Evolutionary conservation across 2,888 invertebrate species (phyloP).

Genomic region (Chymomyza caudatula): DNA sequence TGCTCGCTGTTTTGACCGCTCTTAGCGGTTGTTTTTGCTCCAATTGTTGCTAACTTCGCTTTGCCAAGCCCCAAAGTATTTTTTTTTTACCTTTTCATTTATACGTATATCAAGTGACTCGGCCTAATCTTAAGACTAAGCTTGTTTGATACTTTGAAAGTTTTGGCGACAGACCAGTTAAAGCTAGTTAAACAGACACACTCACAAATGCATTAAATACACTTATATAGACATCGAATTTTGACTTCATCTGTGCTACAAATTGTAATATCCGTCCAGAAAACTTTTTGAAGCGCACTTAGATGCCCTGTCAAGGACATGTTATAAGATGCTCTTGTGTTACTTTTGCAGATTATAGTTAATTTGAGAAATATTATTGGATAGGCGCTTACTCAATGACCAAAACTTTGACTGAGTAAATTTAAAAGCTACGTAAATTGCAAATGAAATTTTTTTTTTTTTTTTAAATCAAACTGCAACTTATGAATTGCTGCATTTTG

Average conservation of each 20-base stretch:
- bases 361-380: background rate
- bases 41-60: no score
- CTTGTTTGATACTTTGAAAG: no score
- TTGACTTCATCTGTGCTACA: constrained; percentile 48
- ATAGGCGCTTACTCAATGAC: background rate
- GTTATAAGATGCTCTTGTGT: background rate
- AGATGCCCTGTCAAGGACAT: background rate
- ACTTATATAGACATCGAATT: constrained; percentile 6
- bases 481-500: background rate
- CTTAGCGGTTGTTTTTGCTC: no score
- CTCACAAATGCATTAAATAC: constrained; percentile 21
- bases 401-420: background rate
- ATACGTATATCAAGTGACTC: no score
- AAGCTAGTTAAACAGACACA: background rate
- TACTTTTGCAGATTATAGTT: no score
- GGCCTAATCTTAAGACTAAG: no score
- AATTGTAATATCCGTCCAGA: constrained; percentile 69
- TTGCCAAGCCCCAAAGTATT: no score
- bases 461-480: no score
- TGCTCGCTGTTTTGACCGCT: no score
- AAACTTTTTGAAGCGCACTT: constrained; percentile 65
- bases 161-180: background rate
- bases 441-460: background rate
- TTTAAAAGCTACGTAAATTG: no score
- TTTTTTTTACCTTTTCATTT: no score